Percentiles rank a stretch among this genome's conserved stretches.
Conservation (phyloP, 2,113 vertebrate genomes). For the Potamarius usumacintae region DNA sequence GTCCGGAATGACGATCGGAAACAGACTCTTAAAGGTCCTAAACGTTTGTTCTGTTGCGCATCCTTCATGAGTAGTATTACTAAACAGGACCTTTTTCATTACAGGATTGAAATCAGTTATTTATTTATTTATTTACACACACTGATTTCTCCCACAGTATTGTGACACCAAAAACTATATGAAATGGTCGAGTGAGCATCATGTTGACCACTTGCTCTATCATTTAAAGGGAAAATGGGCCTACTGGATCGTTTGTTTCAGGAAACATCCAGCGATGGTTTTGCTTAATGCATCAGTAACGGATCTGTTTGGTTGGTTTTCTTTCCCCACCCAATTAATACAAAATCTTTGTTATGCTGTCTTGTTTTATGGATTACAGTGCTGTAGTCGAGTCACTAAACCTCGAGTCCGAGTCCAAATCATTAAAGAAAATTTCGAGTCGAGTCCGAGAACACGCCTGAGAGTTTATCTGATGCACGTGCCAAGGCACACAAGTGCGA, state of each 20-base stretch:
- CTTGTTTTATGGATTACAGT: not conserved
- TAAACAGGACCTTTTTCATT: not conserved
- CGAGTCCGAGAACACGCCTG: too few species aligned
- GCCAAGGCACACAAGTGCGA: too few species aligned
- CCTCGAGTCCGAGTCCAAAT: too few species aligned
- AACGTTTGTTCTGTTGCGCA: not conserved
- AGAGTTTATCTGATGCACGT: too few species aligned
- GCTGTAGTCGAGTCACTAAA: too few species aligned
- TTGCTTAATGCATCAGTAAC: not conserved
- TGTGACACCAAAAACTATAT: not conserved
- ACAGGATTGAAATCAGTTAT: not conserved
- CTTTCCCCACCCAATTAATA: not conserved
- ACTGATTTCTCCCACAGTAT: not conserved
- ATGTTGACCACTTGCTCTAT: not conserved
- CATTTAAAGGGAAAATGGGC: not conserved
- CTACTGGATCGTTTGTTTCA: not conserved
- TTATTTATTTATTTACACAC: not conserved
- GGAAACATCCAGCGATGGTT: not conserved
- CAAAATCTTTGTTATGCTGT: not conserved
- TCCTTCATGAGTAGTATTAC: not conserved
- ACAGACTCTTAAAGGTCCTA: not conserved
- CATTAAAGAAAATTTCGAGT: too few species aligned
- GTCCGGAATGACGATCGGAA: constrained; percentile 5
- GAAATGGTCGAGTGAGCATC: not conserved
- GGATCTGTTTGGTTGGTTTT: not conserved